Percentiles rank a stretch among this genome's conserved stretches.
Conservation (phyloP, 2,113 vertebrate genomes). For the Lepus europaeus region DNA sequence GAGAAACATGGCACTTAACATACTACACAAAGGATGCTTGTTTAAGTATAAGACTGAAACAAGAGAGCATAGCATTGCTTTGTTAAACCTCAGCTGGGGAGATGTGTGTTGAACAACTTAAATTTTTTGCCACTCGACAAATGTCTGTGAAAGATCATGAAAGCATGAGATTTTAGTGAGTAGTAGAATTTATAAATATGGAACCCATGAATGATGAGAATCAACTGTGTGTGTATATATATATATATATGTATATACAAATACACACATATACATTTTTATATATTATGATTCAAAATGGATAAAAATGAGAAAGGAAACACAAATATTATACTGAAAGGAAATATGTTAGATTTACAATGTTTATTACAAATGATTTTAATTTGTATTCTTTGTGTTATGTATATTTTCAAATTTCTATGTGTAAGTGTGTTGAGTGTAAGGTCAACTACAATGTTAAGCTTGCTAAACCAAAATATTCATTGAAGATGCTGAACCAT, state of each 20-base stretch:
- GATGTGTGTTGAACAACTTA: neutral
- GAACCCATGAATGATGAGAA: neutral
- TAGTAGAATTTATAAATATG: neutral
- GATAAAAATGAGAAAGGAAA: neutral
- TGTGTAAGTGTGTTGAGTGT: neutral
- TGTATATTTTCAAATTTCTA: conserved; percentile 21
- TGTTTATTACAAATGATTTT: neutral
- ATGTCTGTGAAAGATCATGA: neutral
- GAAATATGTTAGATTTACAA: conserved; percentile 33
- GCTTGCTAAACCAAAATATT: conserved; percentile 55
- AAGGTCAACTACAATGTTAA: conserved; percentile 25
- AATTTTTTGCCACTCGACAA: neutral
- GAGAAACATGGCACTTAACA: neutral
- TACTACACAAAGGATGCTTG: neutral
- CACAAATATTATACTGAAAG: neutral
- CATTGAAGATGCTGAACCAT: conserved; percentile 18
- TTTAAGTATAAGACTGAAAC: conserved; percentile 29
- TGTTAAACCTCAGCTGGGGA: neutral
- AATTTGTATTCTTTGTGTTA: neutral
- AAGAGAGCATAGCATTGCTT: neutral
- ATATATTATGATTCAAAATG: neutral
- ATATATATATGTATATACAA: neutral
- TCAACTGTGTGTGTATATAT: neutral
- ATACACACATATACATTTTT: too few relatives aligned
- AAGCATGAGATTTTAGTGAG: neutral